A percentile compares a stretch with the other conserved stretches of the same genome.
Conservation (phyloP, 2,797 vertebrate genomes). For the Rhincodon typus region DNA sequence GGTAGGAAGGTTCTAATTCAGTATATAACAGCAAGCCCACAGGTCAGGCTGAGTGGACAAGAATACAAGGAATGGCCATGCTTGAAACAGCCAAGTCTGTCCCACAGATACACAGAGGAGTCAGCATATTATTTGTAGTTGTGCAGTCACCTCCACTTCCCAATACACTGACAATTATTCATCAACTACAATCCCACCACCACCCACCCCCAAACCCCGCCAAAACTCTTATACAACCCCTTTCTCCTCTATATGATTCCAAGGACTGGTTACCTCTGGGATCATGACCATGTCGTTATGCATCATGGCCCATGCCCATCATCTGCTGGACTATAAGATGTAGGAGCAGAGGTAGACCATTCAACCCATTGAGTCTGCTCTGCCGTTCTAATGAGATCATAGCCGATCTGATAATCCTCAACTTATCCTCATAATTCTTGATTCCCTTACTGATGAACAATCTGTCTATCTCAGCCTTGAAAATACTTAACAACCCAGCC, state of each 20-base stretch:
- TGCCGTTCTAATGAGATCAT: too few species aligned
- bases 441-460: too few species aligned
- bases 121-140: neutral
- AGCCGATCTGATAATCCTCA: too few species aligned
- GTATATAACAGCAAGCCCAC: neutral
- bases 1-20: neutral
- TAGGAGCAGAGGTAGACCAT: too few species aligned
- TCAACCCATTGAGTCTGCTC: too few species aligned
- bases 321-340: neutral
- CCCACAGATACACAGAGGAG: neutral
- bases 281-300: neutral
- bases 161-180: neutral
- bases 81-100: neutral
- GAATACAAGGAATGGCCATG: too few species aligned
- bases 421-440: too few species aligned
- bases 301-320: neutral
- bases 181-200: too few species aligned
- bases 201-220: too few species aligned
- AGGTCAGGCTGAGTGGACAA: neutral
- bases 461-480: too few species aligned
- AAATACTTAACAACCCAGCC: too few species aligned
- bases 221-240: neutral
- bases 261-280: neutral
- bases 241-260: neutral
- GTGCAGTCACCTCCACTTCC: neutral